A percentile compares a stretch with the other conserved stretches of the same genome.
Evolutionary conservation across 2,797 vertebrate species (phyloP).

Genomic region (Onychomys arenicola): DNA sequence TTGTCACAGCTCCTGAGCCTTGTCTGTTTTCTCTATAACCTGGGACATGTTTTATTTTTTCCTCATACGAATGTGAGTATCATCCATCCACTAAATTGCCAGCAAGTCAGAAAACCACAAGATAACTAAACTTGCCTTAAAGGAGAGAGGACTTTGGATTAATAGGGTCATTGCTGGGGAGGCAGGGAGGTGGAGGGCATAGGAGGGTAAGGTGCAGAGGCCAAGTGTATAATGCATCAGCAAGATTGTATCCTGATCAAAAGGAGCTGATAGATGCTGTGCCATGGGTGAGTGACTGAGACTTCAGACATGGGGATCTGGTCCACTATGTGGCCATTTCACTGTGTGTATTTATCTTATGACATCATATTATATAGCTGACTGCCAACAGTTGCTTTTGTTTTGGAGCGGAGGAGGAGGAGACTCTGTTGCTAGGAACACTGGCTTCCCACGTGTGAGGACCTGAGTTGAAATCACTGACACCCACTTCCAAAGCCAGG

Average conservation of each 20-base stretch:
- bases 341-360: not conserved
- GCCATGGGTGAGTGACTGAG: not conserved
- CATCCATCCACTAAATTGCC: not conserved
- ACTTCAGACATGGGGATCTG: rapidly evolving
- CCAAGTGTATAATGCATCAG: rapidly evolving
- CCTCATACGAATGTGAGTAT: not conserved
- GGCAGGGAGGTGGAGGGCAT: too few species aligned
- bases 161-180: too few species aligned
- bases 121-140: not conserved
- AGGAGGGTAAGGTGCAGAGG: rapidly evolving
- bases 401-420: not conserved
- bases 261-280: not conserved
- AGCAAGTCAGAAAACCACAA: not conserved
- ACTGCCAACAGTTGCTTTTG: not conserved
- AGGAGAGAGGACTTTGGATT: not conserved
- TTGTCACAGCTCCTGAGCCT: not conserved
- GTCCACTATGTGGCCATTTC: rapidly evolving
- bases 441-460: not conserved
- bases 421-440: not conserved
- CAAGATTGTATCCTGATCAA: too few species aligned
- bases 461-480: not conserved
- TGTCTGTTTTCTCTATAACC: not conserved
- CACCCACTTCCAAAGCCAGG: not conserved
- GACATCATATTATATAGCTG: too few species aligned
- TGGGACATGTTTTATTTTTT: not conserved